These are phyloP conservation scores for Steinernema carpocapsae DNA, from an alignment of 2,888 invertebrate genomes.

Conservation along the genomic window DNA sequence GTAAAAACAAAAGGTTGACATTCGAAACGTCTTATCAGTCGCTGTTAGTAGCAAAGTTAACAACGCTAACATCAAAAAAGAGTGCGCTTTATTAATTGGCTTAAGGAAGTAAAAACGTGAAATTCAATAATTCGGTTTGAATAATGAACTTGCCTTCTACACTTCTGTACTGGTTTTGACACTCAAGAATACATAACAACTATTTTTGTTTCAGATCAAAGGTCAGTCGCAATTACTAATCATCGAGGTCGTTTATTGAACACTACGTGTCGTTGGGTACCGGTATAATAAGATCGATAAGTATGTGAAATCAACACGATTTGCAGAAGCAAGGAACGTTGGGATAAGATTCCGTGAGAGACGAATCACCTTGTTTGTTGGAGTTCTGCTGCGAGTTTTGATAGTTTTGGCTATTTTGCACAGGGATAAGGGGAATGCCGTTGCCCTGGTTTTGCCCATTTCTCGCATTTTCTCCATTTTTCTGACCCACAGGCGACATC, in stretches of 20 bases:
- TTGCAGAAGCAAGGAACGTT: conserved; percentile 12
- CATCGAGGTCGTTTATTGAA: no score
- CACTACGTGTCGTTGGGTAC: background rate
- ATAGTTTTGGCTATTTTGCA: background rate
- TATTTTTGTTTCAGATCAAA: no score
- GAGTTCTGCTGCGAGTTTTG: conserved; percentile 3
- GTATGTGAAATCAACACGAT: background rate
- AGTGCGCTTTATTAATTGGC: background rate
- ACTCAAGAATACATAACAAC: no score
- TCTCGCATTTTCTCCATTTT: background rate
- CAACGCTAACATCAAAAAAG: background rate
- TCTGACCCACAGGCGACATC: no score
- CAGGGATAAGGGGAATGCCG: background rate
- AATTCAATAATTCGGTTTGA: no score
- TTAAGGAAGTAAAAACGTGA: background rate
- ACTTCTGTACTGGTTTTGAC: no score
- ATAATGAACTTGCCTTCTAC: no score
- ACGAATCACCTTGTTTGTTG: no score
- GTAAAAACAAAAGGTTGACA: background rate
- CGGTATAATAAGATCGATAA: background rate
- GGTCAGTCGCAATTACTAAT: no score
- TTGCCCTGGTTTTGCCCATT: background rate
- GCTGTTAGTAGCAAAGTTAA: background rate
- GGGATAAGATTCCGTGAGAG: background rate
- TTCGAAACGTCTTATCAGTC: background rate